Base-by-base conservation (phyloP, 1,140 invertebrate species). In the Orussus abietinus region DNA sequence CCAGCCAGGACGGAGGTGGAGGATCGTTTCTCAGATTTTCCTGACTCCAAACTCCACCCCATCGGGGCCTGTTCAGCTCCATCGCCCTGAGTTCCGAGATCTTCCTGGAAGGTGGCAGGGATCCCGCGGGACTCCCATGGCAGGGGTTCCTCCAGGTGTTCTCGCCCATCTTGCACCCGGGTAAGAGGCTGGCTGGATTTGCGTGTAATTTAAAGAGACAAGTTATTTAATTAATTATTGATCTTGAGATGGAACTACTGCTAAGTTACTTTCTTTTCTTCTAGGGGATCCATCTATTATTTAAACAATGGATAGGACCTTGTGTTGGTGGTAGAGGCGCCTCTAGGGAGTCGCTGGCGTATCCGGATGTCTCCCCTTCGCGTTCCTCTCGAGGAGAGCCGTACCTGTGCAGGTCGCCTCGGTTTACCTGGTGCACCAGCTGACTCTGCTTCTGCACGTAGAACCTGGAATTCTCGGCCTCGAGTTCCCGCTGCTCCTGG, bases 21-120 rank as follows among this genome's bases (percentile, higher is more conserved):
- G 68, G 54, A 49, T 69, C 59, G 26, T 42, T 45, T 47, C 49
- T 67, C 3, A 47, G 37, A 25, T 47, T 47, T 5, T 77, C 77
- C 5, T 80, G 77, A 50, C 80, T 80, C 84, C 84, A 86, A 19
- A 84, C 73, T 25, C 81, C 81, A 0, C 81, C 82, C 83, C 84
- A 86, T 45, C 79, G 74, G 2, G 78, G 77, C 36, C 83, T 71
- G 22, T 81, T 80, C 25, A 84, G 80, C 47, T 82, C 79, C 2
- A 72, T 67, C 20, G 62, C 59, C 18, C 62, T 69, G 2, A 70
- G 45, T 22, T 59, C 57, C 13, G 63, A 53, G 18, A 66, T 39
- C 43, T 58, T 62, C n/a, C 62, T 57, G 12, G 65, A 65, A 1
- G 64, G 42, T 36, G 65, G 59, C 13, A 63, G 32, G 13, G 62